These are phyloP conservation scores for Thysanoteuthis rhombus DNA, from an alignment of 2,888 invertebrate species.

Conservation along the genomic window DNA sequence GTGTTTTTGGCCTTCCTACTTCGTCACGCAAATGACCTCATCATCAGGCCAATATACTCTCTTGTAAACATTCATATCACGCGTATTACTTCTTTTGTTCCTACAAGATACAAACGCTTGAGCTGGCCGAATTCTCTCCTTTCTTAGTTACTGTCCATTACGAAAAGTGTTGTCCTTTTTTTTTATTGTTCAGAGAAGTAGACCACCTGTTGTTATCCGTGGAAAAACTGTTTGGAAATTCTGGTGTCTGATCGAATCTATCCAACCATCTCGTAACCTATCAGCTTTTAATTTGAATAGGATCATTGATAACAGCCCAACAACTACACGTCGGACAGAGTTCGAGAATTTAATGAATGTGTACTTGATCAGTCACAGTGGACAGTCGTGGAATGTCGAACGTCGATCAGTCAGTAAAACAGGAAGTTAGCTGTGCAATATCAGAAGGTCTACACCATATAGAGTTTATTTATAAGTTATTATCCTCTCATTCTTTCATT, in stretches of 20 bases:
- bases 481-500: too few species aligned
- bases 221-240: background rate
- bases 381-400: background rate
- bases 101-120: background rate
- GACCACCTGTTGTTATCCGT: background rate
- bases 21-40: background rate
- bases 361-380: background rate
- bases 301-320: background rate
- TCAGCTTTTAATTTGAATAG: background rate
- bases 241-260: background rate
- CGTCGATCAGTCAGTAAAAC: background rate
- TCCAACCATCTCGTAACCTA: background rate
- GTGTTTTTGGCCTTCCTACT: background rate
- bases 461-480: too few species aligned
- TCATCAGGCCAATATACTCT: background rate
- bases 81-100: background rate
- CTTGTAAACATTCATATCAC: background rate
- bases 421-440: background rate
- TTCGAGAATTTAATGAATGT: background rate
- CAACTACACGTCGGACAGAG: background rate
- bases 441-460: too few species aligned
- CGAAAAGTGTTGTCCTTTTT: background rate
- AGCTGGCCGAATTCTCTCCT: background rate
- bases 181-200: background rate
- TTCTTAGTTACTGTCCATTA: background rate